phyloP scores from a whole-genome alignment of 2,113 vertebrate genomes.

The Thamnaconus septentrionalis region DNA sequence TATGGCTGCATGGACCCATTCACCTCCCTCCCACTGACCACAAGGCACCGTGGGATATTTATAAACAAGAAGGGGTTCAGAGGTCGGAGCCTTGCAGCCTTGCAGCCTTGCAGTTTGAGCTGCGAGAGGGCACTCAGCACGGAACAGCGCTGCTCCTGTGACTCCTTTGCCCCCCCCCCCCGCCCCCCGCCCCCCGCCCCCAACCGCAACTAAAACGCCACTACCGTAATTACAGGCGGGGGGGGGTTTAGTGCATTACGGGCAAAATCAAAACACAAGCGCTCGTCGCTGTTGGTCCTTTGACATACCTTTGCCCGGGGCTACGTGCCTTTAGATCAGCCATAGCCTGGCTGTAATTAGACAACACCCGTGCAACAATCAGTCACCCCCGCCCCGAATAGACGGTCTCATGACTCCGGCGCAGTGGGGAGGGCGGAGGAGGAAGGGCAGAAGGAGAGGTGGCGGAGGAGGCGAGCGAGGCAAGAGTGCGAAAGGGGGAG shows the following conservation, averaged over 20 bases:
- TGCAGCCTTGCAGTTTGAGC: too few species aligned
- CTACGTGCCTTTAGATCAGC: conserved; percentile 27
- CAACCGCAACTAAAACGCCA: conserved; percentile 13
- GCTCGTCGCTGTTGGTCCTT: conserved; percentile 43
- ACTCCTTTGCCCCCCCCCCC: too few species aligned
- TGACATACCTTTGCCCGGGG: conserved; percentile 58
- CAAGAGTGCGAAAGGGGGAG: conserved; percentile 23
- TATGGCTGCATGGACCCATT: neutral
- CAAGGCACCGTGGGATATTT: conserved; percentile 23
- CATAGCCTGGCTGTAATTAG: conserved; percentile 49
- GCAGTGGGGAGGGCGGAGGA: conserved; percentile 43
- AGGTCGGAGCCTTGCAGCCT: conserved; percentile 27
- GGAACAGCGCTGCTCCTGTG: too few species aligned
- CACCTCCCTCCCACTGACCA: conserved; percentile 1
- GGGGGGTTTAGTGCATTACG: conserved; percentile 2
- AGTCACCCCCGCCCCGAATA: conserved; percentile 52
- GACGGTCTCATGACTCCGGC: conserved; percentile 59
- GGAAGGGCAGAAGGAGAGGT: conserved; percentile 41
- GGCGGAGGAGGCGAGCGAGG: conserved; percentile 13
- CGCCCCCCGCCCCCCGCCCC: too few species aligned
- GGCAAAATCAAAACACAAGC: conserved; percentile 45
- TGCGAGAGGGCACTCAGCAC: too few species aligned
- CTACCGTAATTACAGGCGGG: conserved; percentile 51
- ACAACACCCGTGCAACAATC: neutral
- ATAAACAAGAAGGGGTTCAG: conserved; percentile 31